Conservation (phyloP, 2,888 invertebrate genomes). For the Cecidostiba fungosa region DNA sequence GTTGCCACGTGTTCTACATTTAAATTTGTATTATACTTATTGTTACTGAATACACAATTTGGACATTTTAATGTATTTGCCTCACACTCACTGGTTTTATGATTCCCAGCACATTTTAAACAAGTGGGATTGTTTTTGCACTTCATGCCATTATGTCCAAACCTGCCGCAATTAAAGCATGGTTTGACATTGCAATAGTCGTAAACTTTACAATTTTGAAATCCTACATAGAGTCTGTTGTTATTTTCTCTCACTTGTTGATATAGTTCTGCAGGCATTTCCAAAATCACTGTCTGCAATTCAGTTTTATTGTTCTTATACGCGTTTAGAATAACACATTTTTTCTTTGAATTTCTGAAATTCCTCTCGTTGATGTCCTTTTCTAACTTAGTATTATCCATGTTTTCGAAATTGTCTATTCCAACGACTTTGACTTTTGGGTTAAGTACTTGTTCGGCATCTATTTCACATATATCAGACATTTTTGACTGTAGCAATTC, state of each 20-base stretch:
- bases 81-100: background rate
- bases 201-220: background rate
- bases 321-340: background rate
- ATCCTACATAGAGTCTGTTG: background rate
- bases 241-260: too few species aligned
- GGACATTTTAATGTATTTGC: background rate
- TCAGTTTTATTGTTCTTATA: background rate
- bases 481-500: too few species aligned
- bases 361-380: background rate
- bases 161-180: background rate
- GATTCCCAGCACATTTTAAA: background rate
- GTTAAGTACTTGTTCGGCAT: too few species aligned
- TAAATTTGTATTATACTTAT: background rate
- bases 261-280: background rate
- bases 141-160: background rate
- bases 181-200: background rate
- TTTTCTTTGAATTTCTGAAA: background rate
- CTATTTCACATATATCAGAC: too few species aligned
- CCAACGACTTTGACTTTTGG: background rate
- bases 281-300: background rate
- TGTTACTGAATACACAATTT: background rate
- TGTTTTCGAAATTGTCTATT: background rate
- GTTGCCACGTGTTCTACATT: background rate
- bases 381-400: background rate
- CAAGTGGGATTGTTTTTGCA: background rate